Conservation (phyloP, 2,888 invertebrate species). For the Brachyptera putata region DNA sequence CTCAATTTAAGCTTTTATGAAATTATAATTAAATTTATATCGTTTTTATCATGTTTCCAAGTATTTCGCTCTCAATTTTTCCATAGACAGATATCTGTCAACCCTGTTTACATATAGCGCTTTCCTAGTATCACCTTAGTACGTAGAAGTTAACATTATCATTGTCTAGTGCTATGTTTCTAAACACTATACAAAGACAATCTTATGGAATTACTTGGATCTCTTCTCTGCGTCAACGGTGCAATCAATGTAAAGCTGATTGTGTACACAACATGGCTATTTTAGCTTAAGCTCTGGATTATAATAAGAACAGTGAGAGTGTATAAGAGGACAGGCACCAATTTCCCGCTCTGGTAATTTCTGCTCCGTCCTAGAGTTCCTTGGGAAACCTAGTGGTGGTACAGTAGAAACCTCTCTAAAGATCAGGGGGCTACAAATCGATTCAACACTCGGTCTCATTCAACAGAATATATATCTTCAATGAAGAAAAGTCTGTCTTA, state of each 20-base stretch:
- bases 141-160: too few species aligned
- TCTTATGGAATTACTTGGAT: constrained; percentile 18
- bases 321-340: constrained; percentile 10
- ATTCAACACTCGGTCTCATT: background rate
- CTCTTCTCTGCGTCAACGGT: constrained; percentile 15
- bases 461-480: too few species aligned
- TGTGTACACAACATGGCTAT: constrained; percentile 20
- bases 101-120: too few species aligned
- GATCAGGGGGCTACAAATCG: constrained; percentile 1
- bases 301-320: constrained; percentile 21
- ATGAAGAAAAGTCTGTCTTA: too few species aligned
- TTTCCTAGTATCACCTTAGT: too few species aligned
- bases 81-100: too few species aligned
- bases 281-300: constrained; percentile 18
- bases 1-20: too few species aligned
- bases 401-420: too few species aligned
- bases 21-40: too few species aligned
- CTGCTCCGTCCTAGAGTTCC: constrained; percentile 10
- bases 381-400: background rate
- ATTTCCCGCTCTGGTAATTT: constrained; percentile 23
- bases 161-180: too few species aligned
- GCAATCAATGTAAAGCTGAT: constrained; percentile 21
- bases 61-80: too few species aligned
- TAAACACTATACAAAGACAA: constrained; percentile 14
- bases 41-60: too few species aligned